Base-by-base conservation (phyloP, 2,797 vertebrate genomes). In the Corythornis leucogaster region DNA sequence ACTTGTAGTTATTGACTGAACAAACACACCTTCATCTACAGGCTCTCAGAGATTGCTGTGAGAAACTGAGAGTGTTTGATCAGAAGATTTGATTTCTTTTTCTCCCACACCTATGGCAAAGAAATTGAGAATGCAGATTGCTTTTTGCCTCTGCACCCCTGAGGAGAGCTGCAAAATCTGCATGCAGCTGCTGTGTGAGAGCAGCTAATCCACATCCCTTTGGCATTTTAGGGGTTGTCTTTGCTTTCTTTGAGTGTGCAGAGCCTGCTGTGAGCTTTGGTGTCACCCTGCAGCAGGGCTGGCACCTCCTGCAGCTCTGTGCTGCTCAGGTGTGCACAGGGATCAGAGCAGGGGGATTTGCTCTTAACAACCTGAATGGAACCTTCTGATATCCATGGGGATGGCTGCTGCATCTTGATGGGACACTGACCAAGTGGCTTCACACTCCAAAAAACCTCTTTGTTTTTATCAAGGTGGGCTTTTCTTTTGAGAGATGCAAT, bases 21-120 rank as follows among this genome's bases (percentile, higher is more conserved):
- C 13, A 61, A 61, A 15, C 12, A 8, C 30, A 24, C 26, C 46
- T 63, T 40, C 48, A 9, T 9, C 35, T 57, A 31, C 70, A 10
- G 35, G 74, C 43, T 85, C 68, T n/a, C 43, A 51, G 80, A 59
- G 74, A 51, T 18, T 68, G 53, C 2, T 0, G 50, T 61, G n/a
- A 64, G 69, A 61, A 79, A 8, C 42, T 70, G 5, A 1, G 33
- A 71, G 25, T 25, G 38, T 59, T 48, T 54, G 53, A 58, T 85
- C 59, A 57, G 83, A 85, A 28, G 73, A 63, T 91, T 50, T 26
- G 38, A 40, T 40, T 40, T 40, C 15, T 40, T 93, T 87, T 85
- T 93, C 73, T 92, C 74, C 80, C 71, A 75, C 85, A 92, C 84
- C 80, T 93, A 73, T 91, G 57, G 86, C 40, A 88, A 61, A 82